Base-by-base conservation (phyloP, 2,113 vertebrate species). In the Centropristis striata region DNA sequence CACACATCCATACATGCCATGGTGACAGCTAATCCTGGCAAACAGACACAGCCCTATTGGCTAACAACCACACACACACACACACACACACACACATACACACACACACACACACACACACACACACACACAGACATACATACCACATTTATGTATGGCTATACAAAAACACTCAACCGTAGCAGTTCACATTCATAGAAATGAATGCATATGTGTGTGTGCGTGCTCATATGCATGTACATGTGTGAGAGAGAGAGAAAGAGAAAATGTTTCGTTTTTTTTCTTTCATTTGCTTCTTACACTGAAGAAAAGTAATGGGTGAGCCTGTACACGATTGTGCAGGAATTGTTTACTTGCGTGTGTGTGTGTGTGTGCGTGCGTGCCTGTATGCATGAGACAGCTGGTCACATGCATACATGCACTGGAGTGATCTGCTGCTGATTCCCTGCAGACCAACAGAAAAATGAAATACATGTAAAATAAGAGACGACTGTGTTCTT, bases 21-120 rank as follows among this genome's bases (percentile, higher is more conserved):
- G 89, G 85, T 23, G 67, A 91, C 86, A 54, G 12, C 44, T 90
- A 89, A 89, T 86, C 84, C 74, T 50, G 20, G 58, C 32, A 21
- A 61, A 81, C 71, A 88, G 71, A 81, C 82, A 80, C 49, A 70
- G 44, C 87, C 80, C 80, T 71, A 67, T 69, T 81, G 59, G 67
- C 79, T 42, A 79, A 89, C 42, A 75, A 10, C 20, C 72, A 71
- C 20, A 70, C 65, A 54, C n/a, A 54, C 71, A 60, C n/a, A 46
- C 46, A 60, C 65, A 37, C 25, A 53, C n/a, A 70, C 57, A 64
- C 54, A 21, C 32, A 50, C 42, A 36, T 16, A 18, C 5, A 51
- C 53, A n/a, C n/a, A n/a, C n/a, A n/a, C n/a, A n/a, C n/a, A n/a
- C n/a, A n/a, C 59, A 60, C 63, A 64, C 18, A 42, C 13, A 12